Base-by-base conservation (phyloP, 2,797 vertebrate genomes). In the Sebastes alutus region DNA sequence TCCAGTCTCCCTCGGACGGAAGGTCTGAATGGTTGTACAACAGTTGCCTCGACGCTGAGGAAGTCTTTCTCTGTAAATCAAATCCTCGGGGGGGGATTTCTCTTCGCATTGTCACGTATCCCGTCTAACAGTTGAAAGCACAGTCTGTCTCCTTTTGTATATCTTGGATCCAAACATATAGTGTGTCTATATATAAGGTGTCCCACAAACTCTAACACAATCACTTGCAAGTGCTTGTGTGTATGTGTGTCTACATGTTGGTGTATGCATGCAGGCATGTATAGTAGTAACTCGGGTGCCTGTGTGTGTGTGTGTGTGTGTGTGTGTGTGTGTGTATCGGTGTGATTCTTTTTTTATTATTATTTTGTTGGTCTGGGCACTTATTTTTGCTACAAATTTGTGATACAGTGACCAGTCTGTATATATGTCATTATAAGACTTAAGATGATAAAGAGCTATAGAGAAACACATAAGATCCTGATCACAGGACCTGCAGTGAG, bases 371-470 rank as follows among this genome's bases (percentile, higher is more conserved):
- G 92, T 94, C 94, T 95, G 95, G 96, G 95, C 95, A 96, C 95
- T 96, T 96, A 88, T 95, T 95, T 95, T 93, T 96, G 95, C 95
- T 96, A 96, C 95, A 95, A 92, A 94, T 90, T 89, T 90, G 91
- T 94, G 92, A 95, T 95, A 96, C 95, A 96, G 95, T 96, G 95
- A 96, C 94, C 94, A 96, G 96, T 96, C 96, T 95, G 93, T 16
- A 58, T 27, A 33, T 63, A 38, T 7, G 88, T 89, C 90, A 59
- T 92, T 87, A 92, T 88, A 93, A 93, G 93, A 94, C 87, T 91
- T 91, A 91, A 88, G 83, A 91, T 91, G 91, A 89, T 94, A 87
- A 91, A 94, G 91, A 94, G 89, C 91, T 93, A 88, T 91, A 91
- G 87, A 90, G 83, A 89, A 92, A 93, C 89, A 88, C 78, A 71